phyloP scores from a whole-genome alignment of 2,113 vertebrate genomes.

The Tragelaphus buxtoni region DNA sequence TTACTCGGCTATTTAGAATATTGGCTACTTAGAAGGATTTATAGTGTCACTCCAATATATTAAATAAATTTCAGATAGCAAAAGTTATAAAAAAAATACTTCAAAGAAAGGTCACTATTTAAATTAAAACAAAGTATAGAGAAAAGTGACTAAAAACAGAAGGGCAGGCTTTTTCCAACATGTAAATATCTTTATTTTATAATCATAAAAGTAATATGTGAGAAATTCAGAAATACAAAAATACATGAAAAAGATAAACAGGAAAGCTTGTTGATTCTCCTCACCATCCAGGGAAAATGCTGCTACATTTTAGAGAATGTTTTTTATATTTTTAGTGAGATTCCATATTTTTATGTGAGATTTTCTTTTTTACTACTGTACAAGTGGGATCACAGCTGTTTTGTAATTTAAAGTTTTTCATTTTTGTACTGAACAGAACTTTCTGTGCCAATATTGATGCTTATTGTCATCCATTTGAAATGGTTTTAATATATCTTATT shows the following conservation, averaged over 20 bases:
- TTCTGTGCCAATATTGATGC: background rate
- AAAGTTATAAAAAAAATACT: background rate
- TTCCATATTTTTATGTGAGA: background rate
- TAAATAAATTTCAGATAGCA: background rate
- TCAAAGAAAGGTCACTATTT: background rate
- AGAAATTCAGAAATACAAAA: constrained; percentile 14
- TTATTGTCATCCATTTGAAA: background rate
- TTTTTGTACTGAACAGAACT: background rate
- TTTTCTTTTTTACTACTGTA: background rate
- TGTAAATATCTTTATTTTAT: background rate
- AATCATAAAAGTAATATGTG: background rate
- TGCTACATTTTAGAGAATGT: background rate
- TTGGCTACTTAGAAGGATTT: background rate
- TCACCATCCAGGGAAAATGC: background rate
- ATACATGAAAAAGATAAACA: background rate
- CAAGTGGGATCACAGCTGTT: background rate
- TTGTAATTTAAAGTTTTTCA: background rate
- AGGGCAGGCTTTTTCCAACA: background rate
- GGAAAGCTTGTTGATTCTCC: background rate
- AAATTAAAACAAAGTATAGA: background rate
- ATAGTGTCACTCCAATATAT: background rate
- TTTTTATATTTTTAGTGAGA: background rate
- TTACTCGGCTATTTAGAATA: background rate
- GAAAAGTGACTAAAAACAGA: background rate
- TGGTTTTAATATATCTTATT: background rate